Evolutionary conservation across 92 coral and sea anemone genomes (phyloP), one percentile per base, ranked within the genome.

Genomic region (Zoanthus gigantus): DNA sequence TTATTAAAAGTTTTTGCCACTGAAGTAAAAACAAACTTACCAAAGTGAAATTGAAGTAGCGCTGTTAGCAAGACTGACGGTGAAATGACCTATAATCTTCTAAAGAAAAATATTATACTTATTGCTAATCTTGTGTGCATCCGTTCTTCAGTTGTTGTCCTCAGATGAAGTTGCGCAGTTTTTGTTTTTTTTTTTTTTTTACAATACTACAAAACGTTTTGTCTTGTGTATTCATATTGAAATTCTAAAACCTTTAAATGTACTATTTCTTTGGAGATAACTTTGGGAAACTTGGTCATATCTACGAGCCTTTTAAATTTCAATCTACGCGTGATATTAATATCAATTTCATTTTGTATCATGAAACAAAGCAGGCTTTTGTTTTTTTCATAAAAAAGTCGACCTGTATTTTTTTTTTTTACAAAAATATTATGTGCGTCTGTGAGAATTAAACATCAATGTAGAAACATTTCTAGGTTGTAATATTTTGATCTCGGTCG

Each of bases 1-100:
- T 81, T 65, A 81, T 81, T 81, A 68, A 46, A n/a, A 81, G 44
- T 66, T 81, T 81, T 9, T 29, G 74, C 45, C 71, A n/a, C 50
- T 81, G 75, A 67, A 81, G 58, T 63, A 47, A 81, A 81, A 81
- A 71, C 85, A 81, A 81, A 81, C 71, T 81, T 50, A 23, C 2
- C 16, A 46, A 67, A 44, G 50, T 54, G 71, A 66, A 50, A 77
- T 37, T 77, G 82, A 77, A 66, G 85, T 67, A 50, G 74, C 66
- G 47, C 44, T 15, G 13, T 28, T 65, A 18, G 47, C 13, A 47
- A 65, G 85, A 48, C 63, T 63, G 69, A 63, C 28, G 23, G 42
- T 29, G 46, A 42, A 71, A 73, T 29, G n/a, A 23, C 11, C 17
- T 81, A 31, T 28, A 63, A 31, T 58, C 28, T 45, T 31, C 29